phyloP scores from a whole-genome alignment of 2,888 invertebrate genomes.

The Blomia tropicalis region DNA sequence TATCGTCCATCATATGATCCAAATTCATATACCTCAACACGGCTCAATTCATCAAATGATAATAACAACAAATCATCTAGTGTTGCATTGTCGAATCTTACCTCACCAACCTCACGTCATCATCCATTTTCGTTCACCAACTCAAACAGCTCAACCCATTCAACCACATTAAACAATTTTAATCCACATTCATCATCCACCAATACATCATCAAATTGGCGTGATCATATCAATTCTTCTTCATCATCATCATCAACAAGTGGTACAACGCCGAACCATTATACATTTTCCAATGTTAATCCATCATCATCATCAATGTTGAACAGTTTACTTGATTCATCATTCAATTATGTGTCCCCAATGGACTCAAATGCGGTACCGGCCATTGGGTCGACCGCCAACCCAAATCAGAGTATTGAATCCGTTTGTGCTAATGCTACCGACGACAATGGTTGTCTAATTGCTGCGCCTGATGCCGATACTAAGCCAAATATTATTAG shows the following conservation, averaged over 20 bases:
- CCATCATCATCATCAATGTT: not conserved
- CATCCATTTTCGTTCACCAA: not conserved
- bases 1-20: not conserved
- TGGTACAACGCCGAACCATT: not conserved
- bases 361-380: not conserved
- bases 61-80: not conserved
- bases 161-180: not conserved
- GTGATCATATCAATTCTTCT: not conserved
- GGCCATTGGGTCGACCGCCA: not conserved
- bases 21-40: not conserved
- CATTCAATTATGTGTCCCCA: not conserved
- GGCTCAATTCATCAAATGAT: not conserved
- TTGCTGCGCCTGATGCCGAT: not conserved
- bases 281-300: not conserved
- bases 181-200: not conserved
- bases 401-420: slow-evolving; percentile 8
- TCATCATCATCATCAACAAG: not conserved
- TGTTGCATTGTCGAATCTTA: not conserved
- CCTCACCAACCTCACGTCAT: not conserved
- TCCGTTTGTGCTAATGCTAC: not conserved
- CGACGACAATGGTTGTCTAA: not conserved
- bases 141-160: not conserved
- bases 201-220: not conserved
- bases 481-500: not conserved
- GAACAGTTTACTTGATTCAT: not conserved